Percentiles rank a stretch among this genome's conserved stretches.
Evolutionary conservation across 2,797 vertebrate genomes (phyloP).

Genomic region (Mormyrops boulengeri): DNA sequence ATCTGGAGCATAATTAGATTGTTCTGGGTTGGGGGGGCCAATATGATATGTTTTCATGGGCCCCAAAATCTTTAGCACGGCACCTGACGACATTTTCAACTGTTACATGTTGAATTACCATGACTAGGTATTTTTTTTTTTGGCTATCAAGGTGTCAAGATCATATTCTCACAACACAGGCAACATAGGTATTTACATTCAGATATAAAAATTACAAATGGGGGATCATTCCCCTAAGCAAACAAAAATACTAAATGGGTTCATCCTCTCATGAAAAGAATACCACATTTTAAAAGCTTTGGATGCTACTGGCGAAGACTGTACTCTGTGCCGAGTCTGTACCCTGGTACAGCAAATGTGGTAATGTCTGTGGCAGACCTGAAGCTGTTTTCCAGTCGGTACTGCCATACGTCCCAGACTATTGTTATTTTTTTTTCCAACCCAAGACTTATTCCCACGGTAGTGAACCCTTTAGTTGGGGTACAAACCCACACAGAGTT

Average conservation of each 20-base stretch:
- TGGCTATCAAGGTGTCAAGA: background rate
- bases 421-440: background rate
- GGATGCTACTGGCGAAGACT: background rate
- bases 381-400: background rate
- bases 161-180: background rate
- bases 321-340: background rate
- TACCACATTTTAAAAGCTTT: background rate
- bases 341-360: background rate
- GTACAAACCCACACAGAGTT: slow-evolving; percentile 13
- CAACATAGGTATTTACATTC: background rate
- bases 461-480: slow-evolving; percentile 35
- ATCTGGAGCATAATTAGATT: background rate
- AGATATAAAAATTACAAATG: background rate
- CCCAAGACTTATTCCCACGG: slow-evolving; percentile 50
- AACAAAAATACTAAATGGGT: background rate
- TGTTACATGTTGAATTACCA: background rate
- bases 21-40: background rate
- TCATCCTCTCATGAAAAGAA: background rate
- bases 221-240: background rate
- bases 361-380: background rate
- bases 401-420: background rate
- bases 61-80: background rate
- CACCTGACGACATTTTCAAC: background rate
- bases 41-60: background rate
- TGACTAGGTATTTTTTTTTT: background rate